Conservation (phyloP, 1,140 invertebrate genomes). For the Diplogasteroides magnus region DNA sequence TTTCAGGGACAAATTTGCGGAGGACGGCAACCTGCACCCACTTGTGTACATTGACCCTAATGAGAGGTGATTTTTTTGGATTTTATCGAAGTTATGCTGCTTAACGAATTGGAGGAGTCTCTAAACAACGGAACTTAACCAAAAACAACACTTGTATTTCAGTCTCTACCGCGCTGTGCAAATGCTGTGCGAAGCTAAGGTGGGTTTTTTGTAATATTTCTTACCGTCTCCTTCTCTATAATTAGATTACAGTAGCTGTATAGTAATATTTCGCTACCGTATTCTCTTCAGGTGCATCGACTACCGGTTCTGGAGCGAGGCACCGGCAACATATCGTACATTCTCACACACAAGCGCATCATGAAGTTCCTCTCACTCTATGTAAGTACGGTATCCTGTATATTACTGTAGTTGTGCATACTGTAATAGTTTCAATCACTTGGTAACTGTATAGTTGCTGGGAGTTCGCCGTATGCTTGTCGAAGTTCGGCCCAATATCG, state of each 20-base stretch:
- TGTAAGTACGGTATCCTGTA: conserved; percentile 69
- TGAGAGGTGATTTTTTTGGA: conserved; percentile 35
- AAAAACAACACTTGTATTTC: conserved; percentile 15
- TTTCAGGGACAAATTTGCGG: conserved; percentile 56
- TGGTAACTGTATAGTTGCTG: no score
- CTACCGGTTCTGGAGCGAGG: conserved; percentile 88
- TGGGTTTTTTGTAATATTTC: no score
- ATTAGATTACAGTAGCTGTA: no score
- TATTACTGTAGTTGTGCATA: not conserved
- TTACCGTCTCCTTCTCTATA: no score
- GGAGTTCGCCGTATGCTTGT: no score
- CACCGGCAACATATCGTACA: conserved; percentile 94
- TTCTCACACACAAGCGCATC: conserved; percentile 96
- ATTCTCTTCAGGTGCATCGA: conserved; percentile 84
- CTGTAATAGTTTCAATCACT: no score
- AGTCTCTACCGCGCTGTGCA: conserved; percentile 50
- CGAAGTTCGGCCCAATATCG: no score
- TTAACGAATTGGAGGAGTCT: no score
- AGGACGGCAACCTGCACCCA: conserved; percentile 40
- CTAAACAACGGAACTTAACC: not conserved
- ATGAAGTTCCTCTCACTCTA: conserved; percentile 95
- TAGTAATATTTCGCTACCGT: no score
- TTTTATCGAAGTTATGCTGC: not conserved
- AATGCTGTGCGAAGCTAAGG: conserved; percentile 51
- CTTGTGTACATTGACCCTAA: conserved; percentile 49